Evolutionary conservation across 2,797 vertebrate species (phyloP), one percentile per base, ranked within the genome.

Genomic region (Gallirallus australis): DNA sequence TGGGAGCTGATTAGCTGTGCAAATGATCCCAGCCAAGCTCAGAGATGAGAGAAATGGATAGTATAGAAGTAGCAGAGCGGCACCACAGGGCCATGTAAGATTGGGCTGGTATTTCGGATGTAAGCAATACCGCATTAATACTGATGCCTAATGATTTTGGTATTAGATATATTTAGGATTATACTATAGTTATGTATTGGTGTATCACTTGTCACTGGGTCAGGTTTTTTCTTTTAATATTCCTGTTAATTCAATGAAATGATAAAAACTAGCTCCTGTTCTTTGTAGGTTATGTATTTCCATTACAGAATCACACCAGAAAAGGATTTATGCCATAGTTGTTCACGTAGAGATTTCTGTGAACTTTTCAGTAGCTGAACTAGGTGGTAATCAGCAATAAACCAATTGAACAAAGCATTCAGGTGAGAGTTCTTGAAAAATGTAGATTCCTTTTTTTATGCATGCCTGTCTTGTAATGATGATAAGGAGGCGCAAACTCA

Each of bases 61-160:
- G 19, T 25, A 23, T 9, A 66, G 47, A 57, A 66, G 42, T 6
- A 71, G 9, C 13, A 56, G 24, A 37, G 9, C 35, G 63, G 20
- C 3, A 4, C 14, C 3, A 4, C 16, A 63, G 24, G 15, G 21
- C 2, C 4, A 13, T 17, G 21, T 24, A 21, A 80, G 5, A 11
- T 57, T 27, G 50, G 12, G 8, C 3, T 88, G 35, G 4, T 56
- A 25, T 12, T 69, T 45, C 52, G 5, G 3, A 11, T 37, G 11
- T 19, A 59, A 82, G 11, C 39, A 64, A 9, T 52, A 8, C 19
- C 30, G 27, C 18, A 40, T n/a, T 39, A 56, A 63, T 52, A 23
- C 2, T 39, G 40, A 35, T 9, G 4, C 8, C 5, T 64, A 48
- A 37, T 30, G 57, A 40, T 60, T 60, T 78, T 47, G 10, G 5